Evolutionary conservation across 2,888 invertebrate genomes (phyloP).

Genomic region (Chloroclystis v-ata): DNA sequence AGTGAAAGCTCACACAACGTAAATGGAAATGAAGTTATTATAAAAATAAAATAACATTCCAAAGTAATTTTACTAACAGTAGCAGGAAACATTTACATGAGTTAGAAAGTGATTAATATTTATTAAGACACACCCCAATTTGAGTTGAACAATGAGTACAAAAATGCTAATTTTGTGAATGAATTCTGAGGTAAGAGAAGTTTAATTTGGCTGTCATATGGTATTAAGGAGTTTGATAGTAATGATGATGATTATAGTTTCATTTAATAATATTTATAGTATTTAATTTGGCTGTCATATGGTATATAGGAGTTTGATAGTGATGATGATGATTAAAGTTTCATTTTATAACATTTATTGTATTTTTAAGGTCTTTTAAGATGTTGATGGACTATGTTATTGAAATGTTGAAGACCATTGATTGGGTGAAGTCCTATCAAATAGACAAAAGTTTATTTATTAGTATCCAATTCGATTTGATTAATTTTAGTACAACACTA

Average conservation of each 20-base stretch:
- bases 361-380: too few relatives aligned
- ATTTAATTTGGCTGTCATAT: neutral
- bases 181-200: slow-evolving; percentile 25
- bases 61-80: slow-evolving; percentile 58
- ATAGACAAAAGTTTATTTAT: too few relatives aligned
- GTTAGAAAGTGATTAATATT: slow-evolving; percentile 69
- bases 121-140: slow-evolving; percentile 44
- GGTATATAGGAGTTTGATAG: neutral
- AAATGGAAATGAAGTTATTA: slow-evolving; percentile 64
- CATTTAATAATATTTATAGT: neutral
- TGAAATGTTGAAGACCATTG: too few relatives aligned
- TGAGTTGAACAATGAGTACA: slow-evolving; percentile 32
- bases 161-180: slow-evolving; percentile 47
- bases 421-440: too few relatives aligned
- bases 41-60: too few relatives aligned
- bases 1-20: slow-evolving; percentile 37
- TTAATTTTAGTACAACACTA: too few relatives aligned
- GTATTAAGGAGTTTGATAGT: too few relatives aligned
- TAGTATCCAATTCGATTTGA: too few relatives aligned
- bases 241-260: neutral
- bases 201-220: slow-evolving; percentile 11
- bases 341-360: neutral
- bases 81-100: slow-evolving; percentile 69
- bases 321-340: neutral
- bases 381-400: too few relatives aligned